Percentiles rank a stretch among this genome's conserved stretches.
Evolutionary conservation across 2,888 invertebrate genomes (phyloP).

Genomic region (Osmoderma eremita): DNA sequence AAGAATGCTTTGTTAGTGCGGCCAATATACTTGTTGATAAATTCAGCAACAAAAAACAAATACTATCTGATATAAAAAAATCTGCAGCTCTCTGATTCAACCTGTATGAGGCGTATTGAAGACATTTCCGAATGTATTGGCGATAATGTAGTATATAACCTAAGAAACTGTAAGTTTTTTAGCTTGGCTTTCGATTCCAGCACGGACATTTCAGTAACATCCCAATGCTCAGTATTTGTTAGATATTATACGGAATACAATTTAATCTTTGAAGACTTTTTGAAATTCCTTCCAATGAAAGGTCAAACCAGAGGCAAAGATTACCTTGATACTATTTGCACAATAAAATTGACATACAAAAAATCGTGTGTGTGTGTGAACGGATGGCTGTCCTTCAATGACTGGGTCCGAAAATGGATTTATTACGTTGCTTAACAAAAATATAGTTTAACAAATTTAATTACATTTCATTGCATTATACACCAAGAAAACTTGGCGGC

Average conservation of each 20-base stretch:
- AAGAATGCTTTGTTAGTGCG: constrained; percentile 43
- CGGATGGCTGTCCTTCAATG: constrained; percentile 5
- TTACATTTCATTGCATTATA: constrained; percentile 13
- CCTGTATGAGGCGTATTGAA: neutral
- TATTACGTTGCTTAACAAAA: constrained; percentile 7
- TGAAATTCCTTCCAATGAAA: neutral
- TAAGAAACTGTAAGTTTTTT: too few relatives aligned
- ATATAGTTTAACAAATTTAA: constrained; percentile 14
- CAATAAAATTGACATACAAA: neutral
- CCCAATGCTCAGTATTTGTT: neutral
- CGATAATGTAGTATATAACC: too few relatives aligned
- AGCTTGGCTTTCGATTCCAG: neutral
- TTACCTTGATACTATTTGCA: neutral
- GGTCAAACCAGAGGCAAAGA: neutral
- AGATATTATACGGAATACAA: neutral
- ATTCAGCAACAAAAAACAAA: neutral
- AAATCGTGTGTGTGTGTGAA: neutral
- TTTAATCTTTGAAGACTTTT: neutral
- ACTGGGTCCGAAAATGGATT: constrained; percentile 4
- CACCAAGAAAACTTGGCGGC: constrained; percentile 6
- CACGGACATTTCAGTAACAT: neutral
- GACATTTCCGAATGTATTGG: neutral
- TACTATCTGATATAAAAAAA: neutral
- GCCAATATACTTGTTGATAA: constrained; percentile 26
- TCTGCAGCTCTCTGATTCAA: neutral